Base-by-base conservation (phyloP, 1,140 invertebrate genomes). In the Drosophila melanica region DNA sequence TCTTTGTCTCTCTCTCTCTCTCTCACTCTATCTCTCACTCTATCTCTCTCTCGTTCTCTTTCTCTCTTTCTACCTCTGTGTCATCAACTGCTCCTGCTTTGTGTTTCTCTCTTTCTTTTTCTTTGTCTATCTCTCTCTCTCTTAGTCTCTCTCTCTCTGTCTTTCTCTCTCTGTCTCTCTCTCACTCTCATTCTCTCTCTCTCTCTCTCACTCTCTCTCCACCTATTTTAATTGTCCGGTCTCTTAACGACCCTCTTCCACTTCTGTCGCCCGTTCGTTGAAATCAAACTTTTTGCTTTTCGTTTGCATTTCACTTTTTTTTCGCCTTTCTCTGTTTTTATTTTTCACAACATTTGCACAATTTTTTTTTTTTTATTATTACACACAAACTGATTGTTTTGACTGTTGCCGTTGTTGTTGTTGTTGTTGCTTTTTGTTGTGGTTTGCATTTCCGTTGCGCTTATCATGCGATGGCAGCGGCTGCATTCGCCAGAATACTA, bases 361-460 rank as follows among this genome's bases (percentile, higher is more conserved):
- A 16, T 30, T 54, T 30, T 63, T 53, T 64, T 64, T 20, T 27
- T 9, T 39, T 54, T 60, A 54, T 30, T 23, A 53, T 45, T 12
- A 44, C 51, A 42, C 37, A 47, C 41, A 51, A 14, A n/a, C 33
- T 23, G 16, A 33, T 55, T 55, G 53, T 55, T 55, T 55, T 55
- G 53, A n/a, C 14, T 54, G n/a, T 9, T 51, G 37, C 12, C 47
- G 27, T 27, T 39, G n/a, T 63, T 51, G 45, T 70, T 42, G 41
- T 57, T 66, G 37, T 50, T 67, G 50, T 63, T 66, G 68, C 14
- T 62, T 66, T 44, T 44, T 67, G 50, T 63, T 66, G 68, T 18
- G 53, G 48, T 68, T 77, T 77, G 74, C 76, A 76, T 76, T 76
- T 76, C 75, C 69, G 59, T 57, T 44, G 69, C 42, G 75, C 77